Evolutionary conservation across 2,888 invertebrate genomes (phyloP), one percentile per base, ranked within the genome.

Genomic region (Lasioglossum morio): DNA sequence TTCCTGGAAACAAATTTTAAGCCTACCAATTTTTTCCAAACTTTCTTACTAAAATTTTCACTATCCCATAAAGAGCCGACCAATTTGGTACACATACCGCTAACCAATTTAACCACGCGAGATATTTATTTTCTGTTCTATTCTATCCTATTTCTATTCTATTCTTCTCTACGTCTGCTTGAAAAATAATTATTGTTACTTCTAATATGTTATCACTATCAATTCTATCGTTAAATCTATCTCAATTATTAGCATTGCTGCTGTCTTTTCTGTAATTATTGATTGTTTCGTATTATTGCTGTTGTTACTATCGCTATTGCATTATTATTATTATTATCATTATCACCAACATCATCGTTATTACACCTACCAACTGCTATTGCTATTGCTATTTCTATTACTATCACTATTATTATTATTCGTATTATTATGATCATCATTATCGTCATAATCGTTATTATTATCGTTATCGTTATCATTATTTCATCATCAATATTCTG

Each of bases 1-100:
- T 91, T 95, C 95, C 95, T 95, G 95, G 92, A 94, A 95, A 95
- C 92, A 94, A 95, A 95, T 94, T 94, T 95, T 94, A 92, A 93
- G 92, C 94, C 94, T 94, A 92, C 93, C 92, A 93, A 94, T 16
- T 93, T 94, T 93, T 91, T 83, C 80, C 81, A 84, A 94, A 94
- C 94, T 95, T 95, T 93, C 94, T 94, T 94, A 94, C 94, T 93
- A 94, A 94, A 94, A 94, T 94, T 94, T 94, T 95, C 94, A 94
- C 94, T 94, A 93, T 94, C 94, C 94, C 94, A 94, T 93, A 79
- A 43, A 43, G 84, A 87, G 90, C 87, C 87, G 90, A 94, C 94
- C 94, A 94, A 95, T 94, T 93, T 87, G 87, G 87, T 92, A 90
- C 91, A 92, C 93, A 91, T 91, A 93, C 93, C 94, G 94, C 94